These are phyloP conservation scores for Nemoura dubitans DNA, from an alignment of 2,888 invertebrate species.

Conservation along the genomic window DNA sequence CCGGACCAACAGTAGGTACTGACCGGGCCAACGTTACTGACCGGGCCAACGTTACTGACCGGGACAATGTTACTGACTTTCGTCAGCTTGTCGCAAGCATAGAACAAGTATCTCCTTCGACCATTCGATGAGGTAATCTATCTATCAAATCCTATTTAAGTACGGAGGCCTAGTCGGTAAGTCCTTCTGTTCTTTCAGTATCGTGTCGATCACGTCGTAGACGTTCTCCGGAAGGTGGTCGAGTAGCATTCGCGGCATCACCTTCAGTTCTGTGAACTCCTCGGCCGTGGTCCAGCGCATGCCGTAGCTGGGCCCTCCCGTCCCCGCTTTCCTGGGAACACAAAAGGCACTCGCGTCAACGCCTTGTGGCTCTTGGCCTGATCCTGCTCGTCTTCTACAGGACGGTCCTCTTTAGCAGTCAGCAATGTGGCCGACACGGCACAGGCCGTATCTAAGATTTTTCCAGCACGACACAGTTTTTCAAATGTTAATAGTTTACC, in stretches of 20 bases:
- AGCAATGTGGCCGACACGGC: no score
- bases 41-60: no score
- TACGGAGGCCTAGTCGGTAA: conserved; percentile 38
- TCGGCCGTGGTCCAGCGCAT: conserved; percentile 84
- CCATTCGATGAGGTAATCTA: background rate
- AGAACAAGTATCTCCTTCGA: background rate
- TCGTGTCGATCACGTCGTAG: conserved; percentile 72
- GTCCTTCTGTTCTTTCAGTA: conserved; percentile 60
- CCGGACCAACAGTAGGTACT: no score
- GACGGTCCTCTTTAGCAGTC: no score
- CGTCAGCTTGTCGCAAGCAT: background rate
- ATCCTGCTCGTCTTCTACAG: no score
- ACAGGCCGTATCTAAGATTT: no score
- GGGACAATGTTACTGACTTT: no score
- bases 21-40: no score
- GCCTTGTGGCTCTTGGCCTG: no score
- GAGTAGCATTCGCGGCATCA: conserved; percentile 85
- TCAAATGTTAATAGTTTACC: no score
- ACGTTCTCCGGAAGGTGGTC: conserved; percentile 88
- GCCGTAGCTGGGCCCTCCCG: conserved; percentile 71
- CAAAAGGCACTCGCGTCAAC: conserved; percentile 43
- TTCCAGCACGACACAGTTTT: no score
- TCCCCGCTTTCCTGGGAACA: conserved; percentile 67
- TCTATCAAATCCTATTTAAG: conserved; percentile 15
- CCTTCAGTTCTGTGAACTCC: conserved; percentile 81